phyloP scores from a whole-genome alignment of 2,888 invertebrate genomes.

The Resseliella maxima region DNA sequence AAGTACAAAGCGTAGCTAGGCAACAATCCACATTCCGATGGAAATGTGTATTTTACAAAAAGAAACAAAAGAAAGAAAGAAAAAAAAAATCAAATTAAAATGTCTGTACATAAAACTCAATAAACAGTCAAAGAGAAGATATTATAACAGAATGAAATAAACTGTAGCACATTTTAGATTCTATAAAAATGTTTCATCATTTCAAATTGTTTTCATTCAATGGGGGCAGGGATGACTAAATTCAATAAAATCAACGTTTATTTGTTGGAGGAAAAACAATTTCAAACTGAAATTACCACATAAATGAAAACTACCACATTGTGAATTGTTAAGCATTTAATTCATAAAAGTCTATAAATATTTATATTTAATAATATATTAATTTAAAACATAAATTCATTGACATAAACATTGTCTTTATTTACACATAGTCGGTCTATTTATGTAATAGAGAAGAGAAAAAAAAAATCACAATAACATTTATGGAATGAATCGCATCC shows the following conservation, averaged over 20 bases:
- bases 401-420: not conserved
- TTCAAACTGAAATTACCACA: no score
- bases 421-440: not conserved
- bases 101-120: no score
- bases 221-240: no score
- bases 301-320: not conserved
- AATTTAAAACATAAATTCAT: not conserved
- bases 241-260: no score
- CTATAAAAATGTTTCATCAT: no score
- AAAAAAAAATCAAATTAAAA: not conserved
- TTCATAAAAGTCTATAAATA: conserved; percentile 23
- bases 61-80: not conserved
- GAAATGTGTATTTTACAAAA: not conserved
- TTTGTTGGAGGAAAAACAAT: no score
- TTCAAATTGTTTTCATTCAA: no score
- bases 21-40: not conserved
- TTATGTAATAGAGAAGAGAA: no score
- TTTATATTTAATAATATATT: no score
- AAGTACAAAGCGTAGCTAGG: conserved; percentile 23
- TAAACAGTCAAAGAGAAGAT: no score
- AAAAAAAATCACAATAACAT: not conserved
- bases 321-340: not conserved
- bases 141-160: no score
- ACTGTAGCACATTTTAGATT: no score
- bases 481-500: not conserved